Evolutionary conservation across 2,113 vertebrate species (phyloP).

Genomic region (Myotis brandtii): DNA sequence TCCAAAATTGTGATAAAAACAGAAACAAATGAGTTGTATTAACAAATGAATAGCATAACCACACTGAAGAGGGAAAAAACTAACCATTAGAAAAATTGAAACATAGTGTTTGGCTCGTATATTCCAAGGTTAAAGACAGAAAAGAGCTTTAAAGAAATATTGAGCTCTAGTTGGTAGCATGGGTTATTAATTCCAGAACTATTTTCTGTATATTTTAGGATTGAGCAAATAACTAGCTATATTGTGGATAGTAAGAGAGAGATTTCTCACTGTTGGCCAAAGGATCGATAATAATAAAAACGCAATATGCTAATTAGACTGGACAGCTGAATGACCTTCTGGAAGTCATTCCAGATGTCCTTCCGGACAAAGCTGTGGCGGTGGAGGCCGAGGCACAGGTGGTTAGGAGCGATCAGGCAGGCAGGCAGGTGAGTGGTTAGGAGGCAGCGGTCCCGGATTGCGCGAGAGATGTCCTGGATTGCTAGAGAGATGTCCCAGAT

Average conservation of each 20-base stretch:
- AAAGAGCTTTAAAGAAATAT: not conserved
- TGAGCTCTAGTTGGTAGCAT: not conserved
- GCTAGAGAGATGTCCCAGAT: too few relatives aligned
- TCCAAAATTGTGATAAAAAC: not conserved
- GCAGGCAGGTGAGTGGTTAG: too few relatives aligned
- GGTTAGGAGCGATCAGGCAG: too few relatives aligned
- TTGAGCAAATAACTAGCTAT: not conserved
- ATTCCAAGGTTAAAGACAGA: not conserved
- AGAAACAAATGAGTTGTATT: not conserved
- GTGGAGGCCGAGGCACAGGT: too few relatives aligned
- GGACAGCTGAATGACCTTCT: too few relatives aligned
- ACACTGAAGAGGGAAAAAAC: not conserved
- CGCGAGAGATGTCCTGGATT: too few relatives aligned
- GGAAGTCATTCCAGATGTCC: too few relatives aligned
- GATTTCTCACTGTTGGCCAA: not conserved
- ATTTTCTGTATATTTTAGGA: not conserved
- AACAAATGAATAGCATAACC: not conserved
- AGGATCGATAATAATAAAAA: not conserved
- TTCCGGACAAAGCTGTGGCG: accelerated
- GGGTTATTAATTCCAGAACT: not conserved
- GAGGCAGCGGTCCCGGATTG: too few relatives aligned
- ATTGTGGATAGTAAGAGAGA: not conserved
- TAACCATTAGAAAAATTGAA: not conserved
- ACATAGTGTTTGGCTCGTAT: not conserved
- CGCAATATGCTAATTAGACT: too few relatives aligned